These are phyloP conservation scores for Acanthis flammea DNA, from an alignment of 2,797 vertebrate genomes.

Conservation along the genomic window DNA sequence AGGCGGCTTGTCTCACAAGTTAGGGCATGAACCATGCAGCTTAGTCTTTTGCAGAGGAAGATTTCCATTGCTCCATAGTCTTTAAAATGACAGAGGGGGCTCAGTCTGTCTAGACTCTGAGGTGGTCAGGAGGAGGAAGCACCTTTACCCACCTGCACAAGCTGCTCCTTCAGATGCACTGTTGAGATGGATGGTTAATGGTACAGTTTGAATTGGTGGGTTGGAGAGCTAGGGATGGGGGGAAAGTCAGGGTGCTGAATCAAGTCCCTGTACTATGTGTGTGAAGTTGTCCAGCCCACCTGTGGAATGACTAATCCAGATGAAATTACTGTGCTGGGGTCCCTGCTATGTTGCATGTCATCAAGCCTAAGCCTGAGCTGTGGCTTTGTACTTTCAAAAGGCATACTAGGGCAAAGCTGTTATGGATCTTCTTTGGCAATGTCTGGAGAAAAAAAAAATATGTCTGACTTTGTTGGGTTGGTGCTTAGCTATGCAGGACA, in stretches of 20 bases:
- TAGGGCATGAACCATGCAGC: background rate
- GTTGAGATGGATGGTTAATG: background rate
- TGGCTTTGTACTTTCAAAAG: background rate
- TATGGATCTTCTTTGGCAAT: background rate
- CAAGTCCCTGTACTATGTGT: background rate
- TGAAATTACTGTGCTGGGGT: background rate
- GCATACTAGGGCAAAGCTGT: background rate
- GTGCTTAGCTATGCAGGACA: background rate
- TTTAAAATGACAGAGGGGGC: background rate
- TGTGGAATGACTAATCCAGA: background rate
- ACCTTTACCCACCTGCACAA: background rate
- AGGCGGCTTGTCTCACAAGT: background rate
- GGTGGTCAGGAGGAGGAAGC: background rate
- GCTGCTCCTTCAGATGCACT: background rate
- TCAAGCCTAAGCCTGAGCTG: background rate
- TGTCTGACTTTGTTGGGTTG: background rate
- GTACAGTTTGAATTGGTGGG: background rate
- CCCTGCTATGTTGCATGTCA: accelerated
- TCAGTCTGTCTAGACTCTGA: background rate
- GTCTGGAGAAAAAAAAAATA: background rate
- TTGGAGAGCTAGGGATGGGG: background rate
- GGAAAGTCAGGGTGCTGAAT: background rate
- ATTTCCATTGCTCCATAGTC: background rate
- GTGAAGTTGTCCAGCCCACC: background rate
- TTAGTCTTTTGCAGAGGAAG: background rate